A percentile compares a stretch with the other conserved stretches of the same genome.
phyloP scores from a whole-genome alignment of 2,113 vertebrate genomes.

The Corythoichthys intestinalis region DNA sequence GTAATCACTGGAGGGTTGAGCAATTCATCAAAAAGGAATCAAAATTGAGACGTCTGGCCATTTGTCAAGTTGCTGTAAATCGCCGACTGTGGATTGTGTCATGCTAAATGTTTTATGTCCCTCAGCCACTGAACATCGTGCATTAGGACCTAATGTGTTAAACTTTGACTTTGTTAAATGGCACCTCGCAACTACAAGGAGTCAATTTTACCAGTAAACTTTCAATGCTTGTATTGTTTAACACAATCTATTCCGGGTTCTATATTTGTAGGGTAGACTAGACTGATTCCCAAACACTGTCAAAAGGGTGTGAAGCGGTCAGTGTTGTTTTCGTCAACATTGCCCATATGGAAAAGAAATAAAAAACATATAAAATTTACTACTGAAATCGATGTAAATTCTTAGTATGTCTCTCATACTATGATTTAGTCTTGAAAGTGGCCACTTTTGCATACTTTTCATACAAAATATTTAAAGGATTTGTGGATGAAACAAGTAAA shows the following conservation, averaged over 20 bases:
- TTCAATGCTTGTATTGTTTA: not conserved
- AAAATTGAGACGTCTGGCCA: constrained; percentile 19
- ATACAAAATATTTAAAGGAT: too few relatives aligned
- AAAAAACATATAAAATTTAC: too few relatives aligned
- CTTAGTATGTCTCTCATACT: too few relatives aligned
- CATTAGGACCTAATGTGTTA: constrained; percentile 31
- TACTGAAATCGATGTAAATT: too few relatives aligned
- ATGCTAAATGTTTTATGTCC: constrained; percentile 20
- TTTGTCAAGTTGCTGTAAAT: constrained; percentile 16
- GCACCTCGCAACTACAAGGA: constrained; percentile 5
- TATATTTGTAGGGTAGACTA: not conserved
- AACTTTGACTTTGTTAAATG: constrained; percentile 29
- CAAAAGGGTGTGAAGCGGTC: too few relatives aligned
- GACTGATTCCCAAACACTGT: not conserved
- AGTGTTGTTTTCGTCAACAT: too few relatives aligned
- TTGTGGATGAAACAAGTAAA: too few relatives aligned
- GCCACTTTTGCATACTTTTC: too few relatives aligned
- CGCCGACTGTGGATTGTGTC: constrained; percentile 1
- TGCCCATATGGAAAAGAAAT: too few relatives aligned
- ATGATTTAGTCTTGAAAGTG: too few relatives aligned
- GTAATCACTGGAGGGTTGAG: constrained; percentile 29
- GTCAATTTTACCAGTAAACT: not conserved
- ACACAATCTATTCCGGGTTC: not conserved
- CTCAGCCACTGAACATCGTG: constrained; percentile 16
- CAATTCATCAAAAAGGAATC: constrained; percentile 41